phyloP scores from a whole-genome alignment of 2,888 invertebrate species.

The Drosophila ustulata region DNA sequence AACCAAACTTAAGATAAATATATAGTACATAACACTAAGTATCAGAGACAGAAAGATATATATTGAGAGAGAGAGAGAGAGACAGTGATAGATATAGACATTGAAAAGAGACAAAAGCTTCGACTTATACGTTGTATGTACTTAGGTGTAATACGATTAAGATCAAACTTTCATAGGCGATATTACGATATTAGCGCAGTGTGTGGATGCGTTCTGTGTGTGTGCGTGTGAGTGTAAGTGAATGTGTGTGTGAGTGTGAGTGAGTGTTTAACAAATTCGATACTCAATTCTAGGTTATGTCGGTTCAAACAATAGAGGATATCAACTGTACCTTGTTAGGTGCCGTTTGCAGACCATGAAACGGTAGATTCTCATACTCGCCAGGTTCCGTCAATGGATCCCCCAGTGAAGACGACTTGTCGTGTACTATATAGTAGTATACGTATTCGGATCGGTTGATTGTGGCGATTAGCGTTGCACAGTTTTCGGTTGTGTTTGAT shows the following conservation, averaged over 20 bases:
- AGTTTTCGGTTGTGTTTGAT: constrained; percentile 32
- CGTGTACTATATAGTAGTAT: constrained; percentile 82
- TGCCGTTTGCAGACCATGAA: constrained; percentile 97
- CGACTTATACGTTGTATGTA: constrained; percentile 28
- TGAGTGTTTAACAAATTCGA: constrained; percentile 23
- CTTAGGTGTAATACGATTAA: constrained; percentile 26
- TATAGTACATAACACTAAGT: constrained; percentile 38
- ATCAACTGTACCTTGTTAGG: constrained; percentile 92
- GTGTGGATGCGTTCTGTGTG: constrained; percentile 27
- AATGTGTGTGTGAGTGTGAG: constrained; percentile 12
- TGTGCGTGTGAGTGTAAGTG: constrained; percentile 9
- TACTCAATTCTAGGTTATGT: constrained; percentile 32
- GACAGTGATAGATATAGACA: constrained; percentile 36
- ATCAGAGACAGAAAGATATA: constrained; percentile 20
- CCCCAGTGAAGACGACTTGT: constrained; percentile 86
- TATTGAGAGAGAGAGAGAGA: constrained; percentile 21
- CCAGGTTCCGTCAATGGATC: constrained; percentile 93
- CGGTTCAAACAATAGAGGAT: constrained; percentile 25
- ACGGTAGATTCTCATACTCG: constrained; percentile 97
- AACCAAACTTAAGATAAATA: constrained; percentile 26
- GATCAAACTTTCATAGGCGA: constrained; percentile 38
- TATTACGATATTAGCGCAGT: constrained; percentile 48
- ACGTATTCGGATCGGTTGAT: constrained; percentile 59
- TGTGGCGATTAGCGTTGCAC: constrained; percentile 53
- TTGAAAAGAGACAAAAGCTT: constrained; percentile 56